Conservation (phyloP, 2,113 vertebrate genomes). For the Grallaria varia region DNA sequence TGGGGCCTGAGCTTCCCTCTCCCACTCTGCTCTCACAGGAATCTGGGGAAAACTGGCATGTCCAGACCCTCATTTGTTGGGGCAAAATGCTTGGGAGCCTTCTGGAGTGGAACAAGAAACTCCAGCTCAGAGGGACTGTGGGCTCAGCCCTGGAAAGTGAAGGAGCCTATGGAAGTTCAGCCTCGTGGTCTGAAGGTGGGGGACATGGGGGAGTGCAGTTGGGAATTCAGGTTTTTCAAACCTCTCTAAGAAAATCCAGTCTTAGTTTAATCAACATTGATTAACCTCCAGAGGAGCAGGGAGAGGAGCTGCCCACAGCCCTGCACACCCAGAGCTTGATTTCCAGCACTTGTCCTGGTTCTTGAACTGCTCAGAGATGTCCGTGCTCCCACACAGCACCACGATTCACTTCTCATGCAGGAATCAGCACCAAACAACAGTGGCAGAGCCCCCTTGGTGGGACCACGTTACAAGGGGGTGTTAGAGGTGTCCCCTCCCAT, state of each 20-base stretch:
- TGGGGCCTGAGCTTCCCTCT: rapidly evolving
- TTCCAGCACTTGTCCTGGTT: not conserved
- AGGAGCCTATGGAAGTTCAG: not conserved
- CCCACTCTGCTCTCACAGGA: not conserved
- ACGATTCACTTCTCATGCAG: not conserved
- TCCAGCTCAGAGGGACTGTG: not conserved
- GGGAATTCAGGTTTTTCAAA: not conserved
- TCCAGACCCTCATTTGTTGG: not conserved
- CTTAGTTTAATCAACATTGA: constrained; percentile 26
- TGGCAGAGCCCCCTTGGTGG: not conserved
- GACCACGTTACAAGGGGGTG: not conserved
- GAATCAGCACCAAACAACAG: not conserved
- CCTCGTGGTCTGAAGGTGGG: not conserved
- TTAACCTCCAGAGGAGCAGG: not conserved
- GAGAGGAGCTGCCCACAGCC: not conserved
- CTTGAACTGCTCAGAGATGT: not conserved
- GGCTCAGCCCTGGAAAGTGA: not conserved
- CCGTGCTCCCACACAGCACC: not conserved
- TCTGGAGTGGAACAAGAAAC: not conserved
- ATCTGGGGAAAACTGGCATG: rapidly evolving
- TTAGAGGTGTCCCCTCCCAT: not conserved
- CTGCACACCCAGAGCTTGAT: not conserved
- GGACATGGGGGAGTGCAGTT: not conserved
- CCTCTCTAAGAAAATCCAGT: not conserved
- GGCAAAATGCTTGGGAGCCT: not conserved